Evolutionary conservation across 2,797 vertebrate genomes (phyloP), one percentile per base, ranked within the genome.

Genomic region (Xenentodon cancila): DNA sequence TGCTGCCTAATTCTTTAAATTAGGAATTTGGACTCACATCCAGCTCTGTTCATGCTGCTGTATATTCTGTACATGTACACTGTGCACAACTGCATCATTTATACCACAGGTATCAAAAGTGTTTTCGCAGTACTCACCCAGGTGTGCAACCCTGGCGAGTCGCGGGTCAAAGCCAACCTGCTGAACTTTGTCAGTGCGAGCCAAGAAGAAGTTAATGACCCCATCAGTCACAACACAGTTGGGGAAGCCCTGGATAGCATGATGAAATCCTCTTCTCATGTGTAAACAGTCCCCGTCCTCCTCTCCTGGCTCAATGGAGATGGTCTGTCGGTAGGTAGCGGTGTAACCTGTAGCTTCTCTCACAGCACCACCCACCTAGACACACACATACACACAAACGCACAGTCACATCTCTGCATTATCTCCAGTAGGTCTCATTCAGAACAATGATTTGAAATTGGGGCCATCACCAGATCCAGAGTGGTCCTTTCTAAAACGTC

Each of bases 201-300:
- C 97, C 75, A 98, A 84, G 82, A 98, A 98, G 89, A 98, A 98
- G 89, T 98, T 98, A 21, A 97, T 93, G n/a, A 97, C 96, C 0
- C 95, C 96, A 1, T 98, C 96, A 0, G 96, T 94, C 71, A 98
- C 92, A 11, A 97, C 96, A 1, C 97, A 98, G 90, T 91, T 92
- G 1, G 96, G 96, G 80, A 97, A 98, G 0, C 96, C 96, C 15
- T 92, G 80, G 11, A 97, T 93, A 78, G 85, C 32, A 22, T 97
- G 95, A 77, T 97, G 94, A 80, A 93, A 97, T 3, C 96, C 96
- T 12, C 91, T 92, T 53, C 86, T 91, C 58, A 92, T 91, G 59
- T 91, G 93, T 42, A 98, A 84, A 77, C 97, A 98, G 89, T 96
- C 95, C 0, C 96, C 97, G 0, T 94, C 93, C 9, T 94, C 90